Evolutionary conservation across 2,797 vertebrate species (phyloP).

Genomic region (Betta splendens): DNA sequence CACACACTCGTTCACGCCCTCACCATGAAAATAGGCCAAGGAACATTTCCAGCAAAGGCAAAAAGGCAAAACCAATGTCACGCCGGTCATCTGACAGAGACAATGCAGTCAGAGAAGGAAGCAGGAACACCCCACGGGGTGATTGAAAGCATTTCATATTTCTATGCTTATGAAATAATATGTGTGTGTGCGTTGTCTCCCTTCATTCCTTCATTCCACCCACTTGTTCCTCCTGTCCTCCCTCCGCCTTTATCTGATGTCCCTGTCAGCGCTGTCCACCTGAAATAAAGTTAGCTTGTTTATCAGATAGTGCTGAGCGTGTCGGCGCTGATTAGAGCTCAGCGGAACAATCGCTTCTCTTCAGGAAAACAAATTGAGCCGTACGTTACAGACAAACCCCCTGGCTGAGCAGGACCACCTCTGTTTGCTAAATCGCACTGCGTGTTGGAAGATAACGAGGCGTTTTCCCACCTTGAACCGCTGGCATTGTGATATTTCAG

Average conservation of each 20-base stretch:
- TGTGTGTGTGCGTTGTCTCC: no score
- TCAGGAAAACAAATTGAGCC: slow-evolving; percentile 55
- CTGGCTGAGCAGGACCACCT: slow-evolving; percentile 6
- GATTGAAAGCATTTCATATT: slow-evolving; percentile 66
- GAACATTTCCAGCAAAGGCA: slow-evolving; percentile 38
- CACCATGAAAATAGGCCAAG: slow-evolving; percentile 44
- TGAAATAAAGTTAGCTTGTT: slow-evolving; percentile 66
- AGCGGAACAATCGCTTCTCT: slow-evolving; percentile 53
- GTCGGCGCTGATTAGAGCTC: slow-evolving; percentile 63
- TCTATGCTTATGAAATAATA: slow-evolving; percentile 67
- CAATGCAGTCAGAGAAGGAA: slow-evolving; percentile 60
- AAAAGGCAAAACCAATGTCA: slow-evolving; percentile 48
- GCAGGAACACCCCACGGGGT: slow-evolving; percentile 55
- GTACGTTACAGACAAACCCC: slow-evolving; percentile 40
- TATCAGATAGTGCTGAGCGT: slow-evolving; percentile 53
- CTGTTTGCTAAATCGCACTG: slow-evolving; percentile 42
- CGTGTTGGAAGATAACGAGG: slow-evolving; percentile 39
- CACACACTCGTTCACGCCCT: slow-evolving; percentile 23
- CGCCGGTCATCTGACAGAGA: slow-evolving; percentile 58
- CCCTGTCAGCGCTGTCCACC: slow-evolving; percentile 61
- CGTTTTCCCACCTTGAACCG: slow-evolving; percentile 16
- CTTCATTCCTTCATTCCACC: slow-evolving; percentile 27
- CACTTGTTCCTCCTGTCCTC: slow-evolving; percentile 18
- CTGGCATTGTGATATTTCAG: slow-evolving; percentile 19
- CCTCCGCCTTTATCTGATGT: slow-evolving; percentile 50